A percentile compares a stretch with the other conserved stretches of the same genome.
Evolutionary conservation across 1,140 invertebrate species (phyloP).

Genomic region (Amyelois transitella): DNA sequence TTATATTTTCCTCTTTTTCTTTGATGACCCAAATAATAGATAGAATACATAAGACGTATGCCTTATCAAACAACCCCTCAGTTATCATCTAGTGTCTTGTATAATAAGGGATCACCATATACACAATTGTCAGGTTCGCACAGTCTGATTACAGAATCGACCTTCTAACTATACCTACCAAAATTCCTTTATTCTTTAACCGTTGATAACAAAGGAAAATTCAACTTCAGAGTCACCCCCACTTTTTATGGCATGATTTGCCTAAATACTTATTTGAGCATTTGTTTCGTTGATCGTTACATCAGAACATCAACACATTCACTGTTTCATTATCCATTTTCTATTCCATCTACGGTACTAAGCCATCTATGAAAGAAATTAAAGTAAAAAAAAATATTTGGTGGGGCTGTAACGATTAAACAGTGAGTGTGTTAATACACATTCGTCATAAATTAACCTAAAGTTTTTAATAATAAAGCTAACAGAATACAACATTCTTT

Average conservation of each 20-base stretch:
- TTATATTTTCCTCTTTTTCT: too few species aligned
- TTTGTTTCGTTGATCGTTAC: constrained; percentile 48
- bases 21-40: too few species aligned
- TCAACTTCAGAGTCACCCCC: too few species aligned
- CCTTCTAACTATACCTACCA: too few species aligned
- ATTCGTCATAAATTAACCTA: constrained; percentile 40
- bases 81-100: too few species aligned
- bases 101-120: too few species aligned
- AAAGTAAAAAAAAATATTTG: constrained; percentile 48
- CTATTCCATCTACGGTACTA: neutral
- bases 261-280: constrained; percentile 66
- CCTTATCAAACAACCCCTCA: too few species aligned
- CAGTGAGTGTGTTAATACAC: constrained; percentile 73
- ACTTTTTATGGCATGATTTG: constrained; percentile 51
- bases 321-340: constrained; percentile 46
- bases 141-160: too few species aligned
- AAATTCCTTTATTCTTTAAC: too few species aligned
- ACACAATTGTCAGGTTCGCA: too few species aligned
- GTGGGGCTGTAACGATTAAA: constrained; percentile 54
- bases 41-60: too few species aligned
- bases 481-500: constrained; percentile 55
- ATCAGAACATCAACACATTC: constrained; percentile 68
- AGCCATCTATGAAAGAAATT: constrained; percentile 15
- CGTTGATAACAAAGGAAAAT: too few species aligned
- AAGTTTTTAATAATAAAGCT: constrained; percentile 55